Base-by-base conservation (phyloP, 2,113 vertebrate species). In the Siniperca knerii region DNA sequence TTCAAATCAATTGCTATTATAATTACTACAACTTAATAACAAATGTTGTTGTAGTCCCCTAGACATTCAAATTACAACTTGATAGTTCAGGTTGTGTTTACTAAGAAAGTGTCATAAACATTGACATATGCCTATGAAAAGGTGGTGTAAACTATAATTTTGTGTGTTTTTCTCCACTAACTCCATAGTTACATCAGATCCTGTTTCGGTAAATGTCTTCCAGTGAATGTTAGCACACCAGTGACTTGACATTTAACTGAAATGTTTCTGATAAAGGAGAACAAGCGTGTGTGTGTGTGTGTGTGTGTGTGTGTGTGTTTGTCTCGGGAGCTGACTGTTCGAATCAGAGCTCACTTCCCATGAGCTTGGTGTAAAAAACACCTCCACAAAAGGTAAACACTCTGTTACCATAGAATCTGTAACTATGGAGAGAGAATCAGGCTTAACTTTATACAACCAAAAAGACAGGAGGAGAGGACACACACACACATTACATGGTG, bases 341-440 rank as follows among this genome's bases (percentile, higher is more conserved):
- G 4, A 71, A 75, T 90, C 75, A 44, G 44, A 66, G 44, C 71
- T 69, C 12, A 50, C 80, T 79, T 92, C 90, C 82, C 86, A 84
- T 83, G 90, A 93, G 90, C 75, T 57, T 40, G 13, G 23, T 77
- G 50, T 69, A 78, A 89, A 87, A 37, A 86, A 91, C 90, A 90
- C 35, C 81, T 89, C 85, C 13, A 16, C 75, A 74, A 58, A 81
- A 72, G 69, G 80, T 75, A 86, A 90, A 91, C 85, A 91, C 75
- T 20, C 33, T 67, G 94, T 95, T 88, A 88, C 94, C 93, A 95
- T 91, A 92, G 93, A 90, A 74, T 58, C 92, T 10, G 93, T 93
- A 83, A 83, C 94, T 82, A 94, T 76, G 92, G 91, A 86, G 74
- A 84, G 73, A 83, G 66, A 85, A 90, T 90, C 55, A 4, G 61